Conservation (phyloP, 2,113 vertebrate species). For the Andinoacara biseriatus region DNA sequence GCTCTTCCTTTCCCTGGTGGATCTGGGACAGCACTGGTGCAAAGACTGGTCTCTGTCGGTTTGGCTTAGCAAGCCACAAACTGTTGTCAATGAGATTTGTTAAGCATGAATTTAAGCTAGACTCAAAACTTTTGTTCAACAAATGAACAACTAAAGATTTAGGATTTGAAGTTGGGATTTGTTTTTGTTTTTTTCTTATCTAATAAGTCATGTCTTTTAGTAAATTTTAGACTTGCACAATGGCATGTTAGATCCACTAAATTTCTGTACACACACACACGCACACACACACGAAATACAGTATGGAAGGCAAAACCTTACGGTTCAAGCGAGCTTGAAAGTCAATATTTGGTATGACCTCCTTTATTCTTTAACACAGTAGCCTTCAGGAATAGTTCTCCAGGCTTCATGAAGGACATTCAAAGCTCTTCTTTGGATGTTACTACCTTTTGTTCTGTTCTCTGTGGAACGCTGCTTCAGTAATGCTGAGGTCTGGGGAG, state of each 20-base stretch:
- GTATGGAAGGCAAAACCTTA: no score
- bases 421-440: no score
- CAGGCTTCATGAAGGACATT: no score
- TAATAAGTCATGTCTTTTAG: neutral
- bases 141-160: slow-evolving; percentile 10
- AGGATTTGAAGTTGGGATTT: neutral
- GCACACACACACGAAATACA: no score
- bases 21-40: slow-evolving; percentile 28
- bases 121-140: slow-evolving; percentile 15
- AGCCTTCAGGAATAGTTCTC: no score
- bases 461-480: no score
- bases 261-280: no score
- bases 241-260: neutral
- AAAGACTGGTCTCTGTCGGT: neutral
- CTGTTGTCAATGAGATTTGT: slow-evolving; percentile 34
- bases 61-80: slow-evolving; percentile 10
- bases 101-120: slow-evolving; percentile 11
- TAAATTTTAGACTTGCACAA: neutral
- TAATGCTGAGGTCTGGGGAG: no score
- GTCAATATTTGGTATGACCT: no score
- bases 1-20: slow-evolving; percentile 42
- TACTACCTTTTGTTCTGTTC: no score
- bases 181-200: neutral
- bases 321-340: no score
- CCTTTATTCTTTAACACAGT: no score